Percentiles rank a stretch among this genome's conserved stretches.
phyloP scores from a whole-genome alignment of 2,888 invertebrate genomes.

The Tethea ocularis region DNA sequence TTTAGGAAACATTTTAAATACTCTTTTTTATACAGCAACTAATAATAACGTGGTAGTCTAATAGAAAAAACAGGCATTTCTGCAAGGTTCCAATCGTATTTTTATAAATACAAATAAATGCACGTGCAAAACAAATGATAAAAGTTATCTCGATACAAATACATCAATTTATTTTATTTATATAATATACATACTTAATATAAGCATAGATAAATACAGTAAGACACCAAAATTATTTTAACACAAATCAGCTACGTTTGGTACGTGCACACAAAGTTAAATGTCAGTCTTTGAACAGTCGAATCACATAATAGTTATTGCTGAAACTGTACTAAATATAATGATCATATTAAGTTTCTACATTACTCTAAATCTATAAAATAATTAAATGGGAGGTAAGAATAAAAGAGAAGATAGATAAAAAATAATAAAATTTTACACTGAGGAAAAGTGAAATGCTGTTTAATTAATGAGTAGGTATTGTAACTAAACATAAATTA shows the following conservation, averaged over 20 bases:
- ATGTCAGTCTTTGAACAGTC: conserved; percentile 78
- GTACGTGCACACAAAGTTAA: conserved; percentile 64
- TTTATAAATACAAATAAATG: too few species aligned
- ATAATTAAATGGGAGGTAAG: neutral
- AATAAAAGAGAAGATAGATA: too few species aligned
- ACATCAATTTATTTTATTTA: conserved; percentile 12
- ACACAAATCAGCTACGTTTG: conserved; percentile 42
- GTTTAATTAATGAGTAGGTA: neutral
- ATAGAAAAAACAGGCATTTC: neutral
- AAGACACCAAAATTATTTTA: conserved; percentile 12
- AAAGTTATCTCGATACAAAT: neutral
- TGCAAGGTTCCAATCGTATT: neutral
- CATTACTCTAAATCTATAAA: neutral
- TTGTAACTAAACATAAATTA: neutral
- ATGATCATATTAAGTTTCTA: neutral
- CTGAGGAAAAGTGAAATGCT: neutral
- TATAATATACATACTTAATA: conserved; percentile 17
- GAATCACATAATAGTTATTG: conserved; percentile 78
- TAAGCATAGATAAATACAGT: conserved; percentile 39
- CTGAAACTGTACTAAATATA: conserved; percentile 54
- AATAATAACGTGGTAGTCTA: neutral
- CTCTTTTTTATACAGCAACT: neutral
- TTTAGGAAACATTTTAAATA: neutral
- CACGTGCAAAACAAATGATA: neutral
- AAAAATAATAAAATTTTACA: neutral